A percentile compares a stretch with the other conserved stretches of the same genome.
Evolutionary conservation across 2,797 vertebrate genomes (phyloP).

Genomic region (Neopelma chrysocephalum): DNA sequence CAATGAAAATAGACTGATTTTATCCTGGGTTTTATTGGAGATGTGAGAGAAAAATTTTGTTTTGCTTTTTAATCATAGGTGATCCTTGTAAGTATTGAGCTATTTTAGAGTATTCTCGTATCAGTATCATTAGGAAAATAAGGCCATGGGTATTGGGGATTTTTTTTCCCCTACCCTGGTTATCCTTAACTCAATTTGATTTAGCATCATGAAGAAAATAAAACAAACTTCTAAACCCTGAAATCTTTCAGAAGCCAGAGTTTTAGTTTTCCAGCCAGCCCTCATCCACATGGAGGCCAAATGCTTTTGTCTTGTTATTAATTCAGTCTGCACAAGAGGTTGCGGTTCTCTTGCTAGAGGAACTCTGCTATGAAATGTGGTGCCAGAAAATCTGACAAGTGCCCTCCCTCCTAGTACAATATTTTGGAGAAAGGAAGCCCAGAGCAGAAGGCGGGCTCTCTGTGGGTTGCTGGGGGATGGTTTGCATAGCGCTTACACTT

Average conservation of each 20-base stretch:
- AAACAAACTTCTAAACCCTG: not conserved
- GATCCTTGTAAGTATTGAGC: not conserved
- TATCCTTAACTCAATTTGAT: not conserved
- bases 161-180: not conserved
- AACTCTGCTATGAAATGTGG: not conserved
- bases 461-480: not conserved
- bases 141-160: not conserved
- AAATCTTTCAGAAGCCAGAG: constrained; percentile 43
- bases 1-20: not conserved
- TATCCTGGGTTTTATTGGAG: not conserved
- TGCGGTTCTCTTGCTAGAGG: constrained; percentile 40
- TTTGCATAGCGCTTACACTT: not conserved
- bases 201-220: constrained; percentile 8
- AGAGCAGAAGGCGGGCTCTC: not conserved
- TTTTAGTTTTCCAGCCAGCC: constrained; percentile 28
- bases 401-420: not conserved
- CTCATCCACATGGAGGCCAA: constrained; percentile 49
- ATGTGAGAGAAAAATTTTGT: not conserved
- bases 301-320: constrained; percentile 49
- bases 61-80: not conserved
- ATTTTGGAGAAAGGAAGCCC: constrained; percentile 6
- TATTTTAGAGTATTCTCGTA: not conserved
- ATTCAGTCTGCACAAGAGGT: constrained; percentile 27
- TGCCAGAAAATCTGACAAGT: constrained; percentile 48
- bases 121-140: not conserved